A percentile compares a stretch with the other conserved stretches of the same genome.
Evolutionary conservation across 2,113 vertebrate genomes (phyloP).

Genomic region (Bos javanicus): DNA sequence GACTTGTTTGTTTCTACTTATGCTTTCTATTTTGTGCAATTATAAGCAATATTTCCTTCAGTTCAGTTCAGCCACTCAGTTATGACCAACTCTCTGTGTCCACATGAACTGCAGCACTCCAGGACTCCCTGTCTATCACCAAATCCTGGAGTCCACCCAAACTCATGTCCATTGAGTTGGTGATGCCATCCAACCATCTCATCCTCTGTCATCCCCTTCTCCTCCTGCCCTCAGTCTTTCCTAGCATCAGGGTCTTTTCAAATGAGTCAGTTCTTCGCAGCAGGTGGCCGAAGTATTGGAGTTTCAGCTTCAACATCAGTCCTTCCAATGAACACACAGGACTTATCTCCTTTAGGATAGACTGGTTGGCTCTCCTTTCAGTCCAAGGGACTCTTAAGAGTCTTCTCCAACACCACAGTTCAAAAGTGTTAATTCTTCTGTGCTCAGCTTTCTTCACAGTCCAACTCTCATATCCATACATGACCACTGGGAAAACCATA

Average conservation of each 20-base stretch:
- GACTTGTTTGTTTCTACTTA: neutral
- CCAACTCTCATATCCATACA: no score
- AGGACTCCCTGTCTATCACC: neutral
- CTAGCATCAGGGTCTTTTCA: neutral
- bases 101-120: neutral
- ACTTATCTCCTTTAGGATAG: no score
- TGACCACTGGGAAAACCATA: no score
- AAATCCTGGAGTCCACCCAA: neutral
- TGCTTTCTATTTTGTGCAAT: neutral
- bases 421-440: no score
- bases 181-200: neutral
- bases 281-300: no score
- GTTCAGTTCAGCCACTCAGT: neutral
- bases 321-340: no score
- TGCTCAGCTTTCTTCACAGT: no score
- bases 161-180: rapidly evolving
- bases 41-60: neutral
- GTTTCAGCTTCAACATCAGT: no score
- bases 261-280: neutral
- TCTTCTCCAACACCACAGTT: no score
- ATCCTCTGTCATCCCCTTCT: neutral
- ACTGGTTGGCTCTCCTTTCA: no score
- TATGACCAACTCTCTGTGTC: neutral
- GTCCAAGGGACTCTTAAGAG: no score
- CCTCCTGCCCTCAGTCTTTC: neutral